Conservation (phyloP, 2,797 vertebrate genomes). For the Masticophis lateralis region DNA sequence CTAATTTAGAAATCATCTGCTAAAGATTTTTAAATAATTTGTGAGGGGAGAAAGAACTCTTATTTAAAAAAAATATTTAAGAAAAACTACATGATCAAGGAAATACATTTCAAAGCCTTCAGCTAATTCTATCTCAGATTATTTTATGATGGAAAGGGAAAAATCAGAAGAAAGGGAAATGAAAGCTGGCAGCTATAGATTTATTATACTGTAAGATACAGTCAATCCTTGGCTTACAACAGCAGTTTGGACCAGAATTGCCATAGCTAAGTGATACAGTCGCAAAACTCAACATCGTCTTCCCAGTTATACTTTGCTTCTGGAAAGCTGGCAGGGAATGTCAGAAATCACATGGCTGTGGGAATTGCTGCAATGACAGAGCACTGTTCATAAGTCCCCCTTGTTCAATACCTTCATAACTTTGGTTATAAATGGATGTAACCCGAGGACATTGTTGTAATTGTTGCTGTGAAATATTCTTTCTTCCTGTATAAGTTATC, state of each 20-base stretch:
- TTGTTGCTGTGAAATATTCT: not conserved
- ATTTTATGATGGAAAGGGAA: not conserved
- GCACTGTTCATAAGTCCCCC: not conserved
- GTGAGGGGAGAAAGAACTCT: no score
- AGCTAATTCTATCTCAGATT: not conserved
- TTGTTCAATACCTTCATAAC: not conserved
- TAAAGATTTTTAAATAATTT: constrained; percentile 2
- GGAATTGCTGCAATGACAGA: not conserved
- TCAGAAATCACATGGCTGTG: not conserved
- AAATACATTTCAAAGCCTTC: not conserved
- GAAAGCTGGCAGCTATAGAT: not conserved
- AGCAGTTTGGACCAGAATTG: not conserved
- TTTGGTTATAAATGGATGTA: not conserved
- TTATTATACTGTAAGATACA: not conserved
- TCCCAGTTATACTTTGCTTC: not conserved
- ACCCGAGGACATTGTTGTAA: not conserved
- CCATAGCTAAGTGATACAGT: not conserved
- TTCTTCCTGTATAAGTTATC: not conserved
- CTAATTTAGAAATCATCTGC: constrained; percentile 24
- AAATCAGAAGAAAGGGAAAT: not conserved
- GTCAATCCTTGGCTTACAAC: not conserved
- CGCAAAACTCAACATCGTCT: not conserved
- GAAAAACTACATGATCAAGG: not conserved
- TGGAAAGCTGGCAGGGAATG: not conserved
- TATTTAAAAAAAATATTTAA: no score